phyloP scores from a whole-genome alignment of 2,113 vertebrate species.

The Speoplatyrhinus poulsoni region DNA sequence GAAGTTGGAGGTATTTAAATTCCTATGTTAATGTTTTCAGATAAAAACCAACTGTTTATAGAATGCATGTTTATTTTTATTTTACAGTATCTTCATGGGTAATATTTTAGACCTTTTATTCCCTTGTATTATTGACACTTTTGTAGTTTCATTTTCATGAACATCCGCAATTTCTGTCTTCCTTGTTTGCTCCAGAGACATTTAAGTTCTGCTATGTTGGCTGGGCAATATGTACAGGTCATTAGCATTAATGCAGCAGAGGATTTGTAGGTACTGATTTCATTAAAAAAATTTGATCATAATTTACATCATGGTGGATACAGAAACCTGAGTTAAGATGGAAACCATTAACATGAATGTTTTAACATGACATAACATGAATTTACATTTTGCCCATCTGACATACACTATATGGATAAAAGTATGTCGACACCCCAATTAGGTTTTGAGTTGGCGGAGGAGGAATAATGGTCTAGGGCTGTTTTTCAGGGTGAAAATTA shows the following conservation, averaged over 20 bases:
- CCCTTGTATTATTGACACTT: not conserved
- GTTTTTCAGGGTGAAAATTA: not conserved
- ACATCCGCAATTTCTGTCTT: not conserved
- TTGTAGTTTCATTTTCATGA: not conserved
- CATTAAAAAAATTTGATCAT: too few relatives aligned
- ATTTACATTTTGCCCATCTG: too few relatives aligned
- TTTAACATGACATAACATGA: not conserved
- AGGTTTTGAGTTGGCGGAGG: not conserved
- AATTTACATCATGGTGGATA: too few relatives aligned
- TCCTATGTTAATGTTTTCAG: not conserved
- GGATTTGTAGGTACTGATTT: too few relatives aligned
- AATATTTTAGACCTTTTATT: not conserved
- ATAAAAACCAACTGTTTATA: not conserved
- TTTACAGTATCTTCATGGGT: not conserved
- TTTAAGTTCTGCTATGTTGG: not conserved
- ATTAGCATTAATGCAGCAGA: too few relatives aligned
- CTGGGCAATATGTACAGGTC: too few relatives aligned
- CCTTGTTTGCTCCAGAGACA: not conserved
- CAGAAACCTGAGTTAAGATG: too few relatives aligned
- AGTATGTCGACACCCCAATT: not conserved
- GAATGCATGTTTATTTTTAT: not conserved
- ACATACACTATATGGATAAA: too few relatives aligned
- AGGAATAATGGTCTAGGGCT: not conserved
- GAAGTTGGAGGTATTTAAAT: slow-evolving; percentile 6
- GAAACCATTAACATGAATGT: too few relatives aligned